Percentiles rank a stretch among this genome's conserved stretches.
Evolutionary conservation across 2,888 invertebrate genomes (phyloP).

Genomic region (Ennomos fuscantarius): DNA sequence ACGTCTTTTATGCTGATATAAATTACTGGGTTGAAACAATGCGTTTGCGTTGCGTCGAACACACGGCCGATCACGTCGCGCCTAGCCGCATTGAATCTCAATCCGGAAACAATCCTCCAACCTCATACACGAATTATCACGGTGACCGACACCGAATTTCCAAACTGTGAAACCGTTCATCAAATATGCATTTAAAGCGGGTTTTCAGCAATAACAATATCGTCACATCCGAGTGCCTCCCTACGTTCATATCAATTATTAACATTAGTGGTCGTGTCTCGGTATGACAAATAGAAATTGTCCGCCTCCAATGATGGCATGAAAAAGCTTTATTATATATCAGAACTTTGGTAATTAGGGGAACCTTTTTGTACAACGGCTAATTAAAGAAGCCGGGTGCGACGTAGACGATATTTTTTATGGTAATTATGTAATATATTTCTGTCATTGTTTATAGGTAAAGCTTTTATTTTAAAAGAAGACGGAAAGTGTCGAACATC

Average conservation of each 20-base stretch:
- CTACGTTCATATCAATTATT: slow-evolving; percentile 25
- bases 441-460: slow-evolving; percentile 39
- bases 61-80: slow-evolving; percentile 45
- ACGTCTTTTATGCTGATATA: slow-evolving; percentile 60
- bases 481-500: slow-evolving; percentile 49
- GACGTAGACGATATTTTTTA: slow-evolving; percentile 38
- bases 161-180: slow-evolving; percentile 58
- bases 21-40: slow-evolving; percentile 64
- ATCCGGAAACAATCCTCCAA: slow-evolving; percentile 63
- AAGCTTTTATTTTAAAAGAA: slow-evolving; percentile 24
- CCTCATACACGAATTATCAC: slow-evolving; percentile 65
- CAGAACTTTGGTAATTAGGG: slow-evolving; percentile 33
- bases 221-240: slow-evolving; percentile 9
- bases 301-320: slow-evolving; percentile 27
- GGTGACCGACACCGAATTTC: slow-evolving; percentile 56
- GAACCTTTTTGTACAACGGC: slow-evolving; percentile 34
- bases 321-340: slow-evolving; percentile 31
- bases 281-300: slow-evolving; percentile 27
- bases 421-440: slow-evolving; percentile 24
- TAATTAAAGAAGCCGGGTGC: slow-evolving; percentile 40
- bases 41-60: slow-evolving; percentile 42
- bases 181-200: slow-evolving; percentile 52
- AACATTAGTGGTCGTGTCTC: slow-evolving; percentile 25
- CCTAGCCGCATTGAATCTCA: slow-evolving; percentile 57
- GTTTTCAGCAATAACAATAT: slow-evolving; percentile 41